A percentile compares a stretch with the other conserved stretches of the same genome.
Evolutionary conservation across 2,113 vertebrate genomes (phyloP).

Genomic region (Casuarius casuarius): DNA sequence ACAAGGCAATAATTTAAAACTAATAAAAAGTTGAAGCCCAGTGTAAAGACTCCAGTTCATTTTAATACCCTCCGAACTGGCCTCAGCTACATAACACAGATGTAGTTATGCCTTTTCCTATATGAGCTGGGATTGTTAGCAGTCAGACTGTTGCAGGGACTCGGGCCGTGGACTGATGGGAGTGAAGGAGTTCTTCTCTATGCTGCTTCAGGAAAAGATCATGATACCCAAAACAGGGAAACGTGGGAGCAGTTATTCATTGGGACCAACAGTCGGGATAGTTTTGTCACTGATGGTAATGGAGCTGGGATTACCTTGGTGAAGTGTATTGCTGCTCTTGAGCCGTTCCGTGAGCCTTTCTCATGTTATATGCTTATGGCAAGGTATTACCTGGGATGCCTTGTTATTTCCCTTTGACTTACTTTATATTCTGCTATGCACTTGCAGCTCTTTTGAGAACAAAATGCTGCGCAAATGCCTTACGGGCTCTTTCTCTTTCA

Average conservation of each 20-base stretch:
- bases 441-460: slow-evolving; percentile 29
- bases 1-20: not conserved
- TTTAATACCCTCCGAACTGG: not conserved
- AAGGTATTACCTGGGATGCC: slow-evolving; percentile 16
- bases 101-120: rapidly evolving
- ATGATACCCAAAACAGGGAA: rapidly evolving
- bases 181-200: not conserved
- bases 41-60: not conserved
- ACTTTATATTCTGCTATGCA: slow-evolving; percentile 44
- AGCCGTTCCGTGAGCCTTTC: not conserved
- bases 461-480: slow-evolving; percentile 6
- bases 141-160: rapidly evolving
- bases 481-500: slow-evolving; percentile 24
- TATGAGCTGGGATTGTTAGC: rapidly evolving
- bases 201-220: not conserved
- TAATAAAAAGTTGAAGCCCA: not conserved
- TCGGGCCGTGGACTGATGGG: rapidly evolving
- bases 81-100: rapidly evolving
- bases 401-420: slow-evolving; percentile 36
- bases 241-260: not conserved
- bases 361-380: not conserved
- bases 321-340: not conserved
- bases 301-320: not conserved
- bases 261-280: too few relatives aligned
- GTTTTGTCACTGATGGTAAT: not conserved